Conservation (phyloP, 2,888 invertebrate genomes). For the Apodemia duryi region DNA sequence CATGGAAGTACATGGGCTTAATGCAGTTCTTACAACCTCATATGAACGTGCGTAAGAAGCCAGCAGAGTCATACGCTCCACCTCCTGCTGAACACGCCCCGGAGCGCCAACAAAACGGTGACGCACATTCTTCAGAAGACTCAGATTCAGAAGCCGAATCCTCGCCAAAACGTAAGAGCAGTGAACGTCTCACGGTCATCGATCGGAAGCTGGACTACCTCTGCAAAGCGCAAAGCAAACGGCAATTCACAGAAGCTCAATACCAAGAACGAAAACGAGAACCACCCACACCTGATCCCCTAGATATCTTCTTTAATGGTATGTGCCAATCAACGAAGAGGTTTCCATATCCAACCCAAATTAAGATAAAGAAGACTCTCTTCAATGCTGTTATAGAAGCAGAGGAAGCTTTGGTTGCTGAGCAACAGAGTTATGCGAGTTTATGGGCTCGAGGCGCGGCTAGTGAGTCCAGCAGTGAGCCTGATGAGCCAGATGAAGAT, state of each 20-base stretch:
- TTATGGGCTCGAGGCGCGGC: constrained; percentile 55
- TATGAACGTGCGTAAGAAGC: constrained; percentile 65
- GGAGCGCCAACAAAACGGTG: constrained; percentile 39
- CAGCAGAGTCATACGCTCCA: constrained; percentile 36
- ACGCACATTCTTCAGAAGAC: constrained; percentile 38
- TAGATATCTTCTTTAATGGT: constrained; percentile 69
- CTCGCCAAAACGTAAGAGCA: constrained; percentile 43
- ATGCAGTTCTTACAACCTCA: constrained; percentile 73
- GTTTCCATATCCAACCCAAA: constrained; percentile 61
- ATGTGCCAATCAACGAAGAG: constrained; percentile 72
- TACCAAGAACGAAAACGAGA: constrained; percentile 30
- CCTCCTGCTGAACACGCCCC: constrained; percentile 24
- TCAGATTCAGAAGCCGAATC: constrained; percentile 41
- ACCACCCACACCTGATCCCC: constrained; percentile 47
- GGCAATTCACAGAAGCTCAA: constrained; percentile 35
- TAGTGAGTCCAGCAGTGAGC: constrained; percentile 48
- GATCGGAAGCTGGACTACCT: constrained; percentile 57
- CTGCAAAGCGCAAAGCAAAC: constrained; percentile 46
- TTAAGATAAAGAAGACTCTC: constrained; percentile 59
- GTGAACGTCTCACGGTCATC: constrained; percentile 46
- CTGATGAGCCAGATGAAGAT: constrained; percentile 41
- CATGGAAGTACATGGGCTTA: constrained; percentile 66
- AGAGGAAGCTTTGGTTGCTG: constrained; percentile 62
- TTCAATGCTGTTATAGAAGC: constrained; percentile 63
- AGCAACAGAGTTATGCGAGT: constrained; percentile 65